A percentile compares a stretch with the other conserved stretches of the same genome.
These are phyloP conservation scores for Cephalotes varians DNA, from an alignment of 2,888 invertebrate genomes.

Conservation along the genomic window DNA sequence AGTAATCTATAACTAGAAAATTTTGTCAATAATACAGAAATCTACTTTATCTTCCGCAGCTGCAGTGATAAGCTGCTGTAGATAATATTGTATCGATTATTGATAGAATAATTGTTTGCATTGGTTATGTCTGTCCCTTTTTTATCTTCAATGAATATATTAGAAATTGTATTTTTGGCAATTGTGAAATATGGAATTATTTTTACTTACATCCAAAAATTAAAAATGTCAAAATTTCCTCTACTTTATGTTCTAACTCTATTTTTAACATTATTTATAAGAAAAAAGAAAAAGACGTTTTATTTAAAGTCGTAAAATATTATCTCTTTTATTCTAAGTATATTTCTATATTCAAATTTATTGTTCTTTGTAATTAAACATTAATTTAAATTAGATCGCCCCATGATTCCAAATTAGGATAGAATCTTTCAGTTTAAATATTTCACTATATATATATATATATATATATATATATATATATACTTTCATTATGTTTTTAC, in stretches of 20 bases:
- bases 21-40: not conserved
- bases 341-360: not conserved
- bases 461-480: too few relatives aligned
- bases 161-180: not conserved
- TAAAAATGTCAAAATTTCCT: not conserved
- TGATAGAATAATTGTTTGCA: not conserved
- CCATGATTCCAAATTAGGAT: not conserved
- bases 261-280: not conserved
- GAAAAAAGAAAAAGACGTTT: not conserved
- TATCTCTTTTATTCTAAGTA: not conserved
- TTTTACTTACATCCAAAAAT: constrained; percentile 1
- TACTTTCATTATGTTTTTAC: not conserved
- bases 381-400: not conserved
- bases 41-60: constrained; percentile 22
- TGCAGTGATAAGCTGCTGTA: not conserved
- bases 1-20: not conserved
- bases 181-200: not conserved
- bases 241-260: not conserved
- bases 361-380: not conserved
- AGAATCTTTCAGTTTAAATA: not conserved
- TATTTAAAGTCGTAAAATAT: not conserved
- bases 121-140: not conserved
- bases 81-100: not conserved
- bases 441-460: not conserved
- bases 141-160: not conserved